Conservation (phyloP, 2,888 invertebrate genomes). For the Metopia argyrocephala region DNA sequence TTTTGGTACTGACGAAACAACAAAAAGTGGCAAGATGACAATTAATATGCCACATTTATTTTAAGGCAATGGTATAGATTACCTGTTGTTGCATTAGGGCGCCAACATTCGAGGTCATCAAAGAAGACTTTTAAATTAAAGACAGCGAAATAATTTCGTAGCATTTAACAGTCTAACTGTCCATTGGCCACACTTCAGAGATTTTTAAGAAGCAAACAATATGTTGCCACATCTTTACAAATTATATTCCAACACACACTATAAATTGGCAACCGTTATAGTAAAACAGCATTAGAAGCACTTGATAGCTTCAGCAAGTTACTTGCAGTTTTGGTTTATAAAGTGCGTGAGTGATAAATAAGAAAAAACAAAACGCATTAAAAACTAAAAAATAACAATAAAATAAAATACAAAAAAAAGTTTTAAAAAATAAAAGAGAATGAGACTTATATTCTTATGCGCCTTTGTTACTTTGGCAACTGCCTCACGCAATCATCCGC, state of each 20-base stretch:
- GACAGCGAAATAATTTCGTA: neutral
- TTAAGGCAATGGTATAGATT: constrained; percentile 45
- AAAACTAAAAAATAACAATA: neutral
- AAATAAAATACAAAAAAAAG: neutral
- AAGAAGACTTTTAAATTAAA: constrained; percentile 62
- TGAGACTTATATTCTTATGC: constrained; percentile 63
- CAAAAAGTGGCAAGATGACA: constrained; percentile 38
- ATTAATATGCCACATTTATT: constrained; percentile 32
- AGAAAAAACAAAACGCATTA: neutral
- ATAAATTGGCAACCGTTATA: constrained; percentile 50
- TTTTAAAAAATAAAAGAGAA: constrained; percentile 28
- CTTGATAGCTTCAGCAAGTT: constrained; percentile 44
- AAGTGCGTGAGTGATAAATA: constrained; percentile 14
- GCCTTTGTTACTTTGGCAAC: constrained; percentile 65
- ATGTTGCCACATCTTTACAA: neutral
- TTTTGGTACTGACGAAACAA: constrained; percentile 29
- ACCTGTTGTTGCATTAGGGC: constrained; percentile 56
- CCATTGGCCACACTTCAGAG: constrained; percentile 57
- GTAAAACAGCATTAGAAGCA: constrained; percentile 55
- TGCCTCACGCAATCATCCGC: constrained; percentile 63
- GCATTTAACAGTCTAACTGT: constrained; percentile 25
- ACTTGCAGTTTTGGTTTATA: constrained; percentile 11
- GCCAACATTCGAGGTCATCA: constrained; percentile 61
- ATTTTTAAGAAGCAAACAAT: constrained; percentile 41
- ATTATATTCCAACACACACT: constrained; percentile 33